A percentile compares a stretch with the other conserved stretches of the same genome.
These are phyloP conservation scores for Thalassoma bifasciatum DNA, from an alignment of 2,113 vertebrate species.

Conservation along the genomic window DNA sequence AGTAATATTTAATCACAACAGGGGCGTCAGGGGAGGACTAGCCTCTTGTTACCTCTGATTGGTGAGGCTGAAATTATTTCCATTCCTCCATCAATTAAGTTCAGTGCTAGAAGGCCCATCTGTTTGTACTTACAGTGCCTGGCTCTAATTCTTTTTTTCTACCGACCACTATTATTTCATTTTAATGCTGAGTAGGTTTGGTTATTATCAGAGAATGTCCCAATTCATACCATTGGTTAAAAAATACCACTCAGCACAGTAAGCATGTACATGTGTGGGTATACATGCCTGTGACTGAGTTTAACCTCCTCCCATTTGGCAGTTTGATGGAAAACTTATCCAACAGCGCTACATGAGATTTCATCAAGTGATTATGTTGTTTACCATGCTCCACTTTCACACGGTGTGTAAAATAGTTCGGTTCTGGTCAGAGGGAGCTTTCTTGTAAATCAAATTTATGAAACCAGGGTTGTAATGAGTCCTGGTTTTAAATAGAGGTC, in stretches of 20 bases:
- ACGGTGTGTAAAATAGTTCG: constrained; percentile 17
- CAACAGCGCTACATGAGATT: constrained; percentile 45
- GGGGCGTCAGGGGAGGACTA: constrained; percentile 63
- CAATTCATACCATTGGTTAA: constrained; percentile 39
- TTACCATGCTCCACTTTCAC: constrained; percentile 54
- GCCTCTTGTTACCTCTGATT: constrained; percentile 70
- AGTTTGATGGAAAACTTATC: constrained; percentile 40
- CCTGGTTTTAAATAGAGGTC: constrained; percentile 15
- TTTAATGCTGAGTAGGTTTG: constrained; percentile 59
- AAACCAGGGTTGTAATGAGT: constrained; percentile 31
- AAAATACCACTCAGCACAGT: constrained; percentile 41
- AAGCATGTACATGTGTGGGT: constrained; percentile 15
- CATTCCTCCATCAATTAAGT: constrained; percentile 75
- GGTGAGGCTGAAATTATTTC: constrained; percentile 72
- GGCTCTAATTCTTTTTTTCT: constrained; percentile 49
- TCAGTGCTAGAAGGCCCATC: constrained; percentile 68
- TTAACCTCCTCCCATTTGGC: constrained; percentile 40
- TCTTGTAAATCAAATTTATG: constrained; percentile 52
- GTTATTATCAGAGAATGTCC: constrained; percentile 52
- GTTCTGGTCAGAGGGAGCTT: constrained; percentile 31
- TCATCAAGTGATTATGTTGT: constrained; percentile 57
- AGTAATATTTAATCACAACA: constrained; percentile 52
- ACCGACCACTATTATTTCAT: constrained; percentile 50
- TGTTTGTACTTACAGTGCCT: constrained; percentile 73
- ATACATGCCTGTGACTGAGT: constrained; percentile 22